These are phyloP conservation scores for Litocranius walleri DNA, from an alignment of 2,113 vertebrate genomes.

Conservation along the genomic window DNA sequence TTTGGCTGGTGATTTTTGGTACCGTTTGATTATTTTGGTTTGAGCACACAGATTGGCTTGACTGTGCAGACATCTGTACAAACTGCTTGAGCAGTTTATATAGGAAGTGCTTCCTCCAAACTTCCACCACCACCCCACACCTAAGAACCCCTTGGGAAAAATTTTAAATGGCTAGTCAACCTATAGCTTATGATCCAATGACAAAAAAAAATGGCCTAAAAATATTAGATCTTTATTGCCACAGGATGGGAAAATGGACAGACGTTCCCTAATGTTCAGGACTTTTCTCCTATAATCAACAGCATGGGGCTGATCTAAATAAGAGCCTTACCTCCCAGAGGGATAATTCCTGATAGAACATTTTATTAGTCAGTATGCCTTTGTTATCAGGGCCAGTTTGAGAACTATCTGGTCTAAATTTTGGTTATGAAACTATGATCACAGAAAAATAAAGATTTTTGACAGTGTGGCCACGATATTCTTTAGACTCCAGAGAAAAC, in stretches of 20 bases:
- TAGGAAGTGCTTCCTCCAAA: neutral
- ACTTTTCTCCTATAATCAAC: neutral
- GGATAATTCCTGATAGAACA: neutral
- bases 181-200: neutral
- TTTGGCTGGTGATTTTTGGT: neutral
- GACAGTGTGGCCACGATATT: neutral
- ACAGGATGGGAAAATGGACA: neutral
- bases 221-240: neutral
- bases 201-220: neutral
- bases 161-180: neutral
- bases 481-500: neutral
- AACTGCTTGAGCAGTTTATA: neutral
- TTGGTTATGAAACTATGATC: neutral
- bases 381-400: neutral
- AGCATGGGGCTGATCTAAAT: neutral
- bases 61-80: neutral
- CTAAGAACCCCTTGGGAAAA: neutral
- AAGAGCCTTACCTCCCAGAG: neutral
- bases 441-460: neutral
- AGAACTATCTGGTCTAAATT: neutral
- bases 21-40: neutral
- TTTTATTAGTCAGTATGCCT: neutral
- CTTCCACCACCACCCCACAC: neutral
- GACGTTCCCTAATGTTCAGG: neutral
- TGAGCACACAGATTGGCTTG: neutral